Base-by-base conservation (phyloP, 2,888 invertebrate species). In the Chelonus formosanus region DNA sequence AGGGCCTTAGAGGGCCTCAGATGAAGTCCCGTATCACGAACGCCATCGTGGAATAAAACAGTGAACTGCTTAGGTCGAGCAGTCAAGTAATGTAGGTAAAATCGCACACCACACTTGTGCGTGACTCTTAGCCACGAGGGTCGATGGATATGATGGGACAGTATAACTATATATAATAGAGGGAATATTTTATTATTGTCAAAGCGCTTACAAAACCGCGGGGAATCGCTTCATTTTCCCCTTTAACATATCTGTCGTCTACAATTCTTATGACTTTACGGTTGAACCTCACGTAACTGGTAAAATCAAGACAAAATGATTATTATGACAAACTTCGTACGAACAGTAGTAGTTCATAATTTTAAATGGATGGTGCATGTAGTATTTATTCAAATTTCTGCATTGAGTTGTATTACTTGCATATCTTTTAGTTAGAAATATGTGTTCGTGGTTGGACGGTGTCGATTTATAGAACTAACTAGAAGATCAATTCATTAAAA, bases 191-290 rank as follows among this genome's bases (percentile, higher is more conserved):
- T 77, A 76, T 77, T 73, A 78, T 73, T 71, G 69, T 69, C 60
- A 65, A 69, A 68, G 71, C 71, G 72, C 71, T 73, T 72, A 74
- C 75, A 74, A 74, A 76, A 80, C 75, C 74, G 72, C 74, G 63
- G 69, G 71, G 74, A 75, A 78, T 80, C 73, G 76, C 79, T 80
- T 78, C 74, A 79, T 80, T 80, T 76, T 73, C 74, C 69, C 71
- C 73, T 74, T 76, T 75, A 75, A 70, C 69, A 66, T 58, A 68
- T 65, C 71, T 70, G 69, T 74, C 74, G 71, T 74, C 73, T 66
- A 71, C 71, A 70, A 72, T 70, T 67, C 63, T 72, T 64, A 70
- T 69, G 65, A 73, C 71, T 75, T 74, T 73, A 74, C 67, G 68
- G 70, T 67, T 65, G 50, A 62, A 53, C 64, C 67, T 66, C 67